These are phyloP conservation scores for Ormyrus rosae DNA, from an alignment of 2,888 invertebrate genomes.

Conservation along the genomic window DNA sequence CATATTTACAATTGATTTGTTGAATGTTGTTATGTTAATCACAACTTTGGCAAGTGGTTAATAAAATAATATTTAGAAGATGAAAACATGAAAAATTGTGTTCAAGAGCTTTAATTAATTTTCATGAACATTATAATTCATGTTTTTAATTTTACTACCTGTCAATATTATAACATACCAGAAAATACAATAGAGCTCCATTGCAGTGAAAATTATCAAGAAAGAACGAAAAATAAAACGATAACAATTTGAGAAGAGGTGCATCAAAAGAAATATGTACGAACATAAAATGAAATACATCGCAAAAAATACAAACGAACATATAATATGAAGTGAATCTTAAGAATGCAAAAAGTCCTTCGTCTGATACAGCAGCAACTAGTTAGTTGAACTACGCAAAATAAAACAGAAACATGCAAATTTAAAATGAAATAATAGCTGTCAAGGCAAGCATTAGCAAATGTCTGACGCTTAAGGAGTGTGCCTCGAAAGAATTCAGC, in stretches of 20 bases:
- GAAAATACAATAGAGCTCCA: slow-evolving; percentile 28
- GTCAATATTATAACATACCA: not conserved
- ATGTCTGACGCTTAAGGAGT: slow-evolving; percentile 62
- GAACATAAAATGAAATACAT: slow-evolving; percentile 61
- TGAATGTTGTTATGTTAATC: not conserved
- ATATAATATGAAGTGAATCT: slow-evolving; percentile 65
- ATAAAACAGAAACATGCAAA: slow-evolving; percentile 60
- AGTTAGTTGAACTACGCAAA: slow-evolving; percentile 49
- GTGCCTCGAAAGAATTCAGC: slow-evolving; percentile 46
- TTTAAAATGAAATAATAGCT: slow-evolving; percentile 59
- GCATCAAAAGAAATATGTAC: slow-evolving; percentile 34
- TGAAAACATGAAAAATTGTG: not conserved
- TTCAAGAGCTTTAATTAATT: not conserved
- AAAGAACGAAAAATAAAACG: slow-evolving; percentile 53
- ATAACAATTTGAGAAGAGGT: slow-evolving; percentile 58
- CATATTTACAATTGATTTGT: too few relatives aligned
- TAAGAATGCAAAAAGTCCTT: slow-evolving; percentile 62
- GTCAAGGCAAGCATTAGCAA: slow-evolving; percentile 64
- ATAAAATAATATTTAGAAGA: not conserved
- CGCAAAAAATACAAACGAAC: slow-evolving; percentile 70
- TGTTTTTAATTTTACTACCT: slow-evolving; percentile 25
- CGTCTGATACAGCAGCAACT: slow-evolving; percentile 57
- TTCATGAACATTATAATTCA: not conserved
- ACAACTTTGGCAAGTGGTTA: slow-evolving; percentile 1
- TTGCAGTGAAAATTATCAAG: not conserved